These are phyloP conservation scores for Malurus cyaneus DNA, from an alignment of 2,113 vertebrate genomes.

Conservation along the genomic window DNA sequence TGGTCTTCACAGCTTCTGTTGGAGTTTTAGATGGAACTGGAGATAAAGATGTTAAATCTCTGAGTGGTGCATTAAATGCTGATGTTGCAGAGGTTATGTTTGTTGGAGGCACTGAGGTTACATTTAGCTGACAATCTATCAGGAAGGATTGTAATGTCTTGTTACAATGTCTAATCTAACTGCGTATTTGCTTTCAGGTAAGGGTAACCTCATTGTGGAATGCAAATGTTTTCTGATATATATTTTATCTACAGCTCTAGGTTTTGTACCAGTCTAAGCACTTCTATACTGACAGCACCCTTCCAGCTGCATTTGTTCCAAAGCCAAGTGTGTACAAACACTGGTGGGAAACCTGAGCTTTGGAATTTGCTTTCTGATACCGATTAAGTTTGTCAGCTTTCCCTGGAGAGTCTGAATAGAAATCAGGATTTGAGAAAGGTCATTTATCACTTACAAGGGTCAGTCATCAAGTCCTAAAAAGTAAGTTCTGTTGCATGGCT, in stretches of 20 bases:
- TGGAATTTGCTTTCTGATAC: background rate
- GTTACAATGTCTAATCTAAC: background rate
- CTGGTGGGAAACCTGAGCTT: background rate
- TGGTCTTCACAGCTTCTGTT: conserved; percentile 9
- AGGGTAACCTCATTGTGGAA: background rate
- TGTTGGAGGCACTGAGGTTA: background rate
- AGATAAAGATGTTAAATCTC: background rate
- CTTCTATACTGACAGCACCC: too few species aligned
- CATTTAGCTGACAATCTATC: background rate
- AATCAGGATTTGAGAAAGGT: background rate
- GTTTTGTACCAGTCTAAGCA: background rate
- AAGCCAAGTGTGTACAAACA: background rate
- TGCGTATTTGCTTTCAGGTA: background rate
- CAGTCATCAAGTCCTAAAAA: background rate
- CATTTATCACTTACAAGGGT: background rate
- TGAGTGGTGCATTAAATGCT: background rate
- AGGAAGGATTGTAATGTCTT: background rate
- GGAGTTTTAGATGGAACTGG: background rate
- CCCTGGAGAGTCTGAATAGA: background rate
- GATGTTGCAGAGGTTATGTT: background rate
- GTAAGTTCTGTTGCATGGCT: background rate
- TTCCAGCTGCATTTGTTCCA: background rate
- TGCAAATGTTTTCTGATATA: background rate
- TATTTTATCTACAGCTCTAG: background rate
- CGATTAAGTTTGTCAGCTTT: background rate